Evolutionary conservation across 2,797 vertebrate species (phyloP).

Genomic region (Calcarius lapponicus): DNA sequence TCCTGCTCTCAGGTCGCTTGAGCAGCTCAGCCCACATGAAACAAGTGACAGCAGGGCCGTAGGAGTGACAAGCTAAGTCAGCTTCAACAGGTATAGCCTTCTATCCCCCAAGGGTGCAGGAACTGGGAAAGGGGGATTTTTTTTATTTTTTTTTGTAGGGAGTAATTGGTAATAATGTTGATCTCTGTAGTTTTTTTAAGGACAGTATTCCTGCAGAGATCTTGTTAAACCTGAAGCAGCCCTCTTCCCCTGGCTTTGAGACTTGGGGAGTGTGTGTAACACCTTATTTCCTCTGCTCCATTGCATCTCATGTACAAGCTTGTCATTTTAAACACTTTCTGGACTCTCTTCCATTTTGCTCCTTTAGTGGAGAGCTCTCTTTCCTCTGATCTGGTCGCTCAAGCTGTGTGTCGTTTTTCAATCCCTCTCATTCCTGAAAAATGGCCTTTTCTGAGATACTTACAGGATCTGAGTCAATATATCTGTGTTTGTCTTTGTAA

Average conservation of each 20-base stretch:
- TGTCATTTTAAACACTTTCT: background rate
- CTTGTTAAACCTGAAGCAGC: background rate
- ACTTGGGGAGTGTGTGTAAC: rapidly evolving
- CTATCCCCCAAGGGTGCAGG: background rate
- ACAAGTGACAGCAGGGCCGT: background rate
- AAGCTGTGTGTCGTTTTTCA: background rate
- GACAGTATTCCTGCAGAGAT: background rate
- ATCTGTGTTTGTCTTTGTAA: slow-evolving; percentile 7
- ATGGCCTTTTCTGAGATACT: slow-evolving; percentile 6
- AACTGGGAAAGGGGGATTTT: background rate
- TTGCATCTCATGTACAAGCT: background rate
- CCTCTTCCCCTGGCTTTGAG: background rate
- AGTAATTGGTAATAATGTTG: background rate
- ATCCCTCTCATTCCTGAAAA: slow-evolving; percentile 4
- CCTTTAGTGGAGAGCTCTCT: background rate
- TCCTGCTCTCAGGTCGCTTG: background rate
- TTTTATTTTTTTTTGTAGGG: background rate
- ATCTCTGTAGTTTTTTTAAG: background rate
- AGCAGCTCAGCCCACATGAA: slow-evolving; percentile 22
- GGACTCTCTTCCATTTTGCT: background rate
- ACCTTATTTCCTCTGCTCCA: background rate
- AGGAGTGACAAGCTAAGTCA: background rate
- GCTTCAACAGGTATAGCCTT: background rate
- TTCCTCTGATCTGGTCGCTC: background rate
- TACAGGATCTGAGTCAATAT: slow-evolving; percentile 27